A percentile compares a stretch with the other conserved stretches of the same genome.
Evolutionary conservation across 2,797 vertebrate species (phyloP).

Genomic region (Neopelma chrysocephalum): DNA sequence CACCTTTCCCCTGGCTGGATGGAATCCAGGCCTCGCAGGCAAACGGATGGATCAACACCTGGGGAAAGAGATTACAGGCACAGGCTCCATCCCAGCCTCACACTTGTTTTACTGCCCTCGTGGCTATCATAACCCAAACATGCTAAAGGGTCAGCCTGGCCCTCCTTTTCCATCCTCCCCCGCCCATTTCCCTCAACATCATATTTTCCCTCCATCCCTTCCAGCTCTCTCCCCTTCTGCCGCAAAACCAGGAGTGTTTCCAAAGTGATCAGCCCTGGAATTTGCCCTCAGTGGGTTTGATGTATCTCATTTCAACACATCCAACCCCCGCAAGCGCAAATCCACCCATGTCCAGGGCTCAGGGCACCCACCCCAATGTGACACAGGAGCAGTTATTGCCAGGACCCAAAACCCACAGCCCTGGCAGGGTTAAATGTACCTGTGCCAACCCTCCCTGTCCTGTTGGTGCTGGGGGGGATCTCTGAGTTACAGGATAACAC

Average conservation of each 20-base stretch:
- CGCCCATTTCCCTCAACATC: not conserved
- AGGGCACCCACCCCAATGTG: accelerated
- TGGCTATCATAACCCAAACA: not conserved
- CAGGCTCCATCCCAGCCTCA: not conserved
- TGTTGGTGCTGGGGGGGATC: accelerated
- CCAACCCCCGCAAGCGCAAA: not conserved
- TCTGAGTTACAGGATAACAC: accelerated
- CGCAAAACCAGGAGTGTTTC: not conserved
- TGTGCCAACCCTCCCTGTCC: not conserved
- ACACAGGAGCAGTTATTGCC: not conserved
- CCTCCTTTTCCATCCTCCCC: slow-evolving; percentile 1
- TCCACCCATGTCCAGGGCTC: accelerated
- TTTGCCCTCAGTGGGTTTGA: accelerated
- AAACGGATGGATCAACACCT: not conserved
- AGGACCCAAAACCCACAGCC: not conserved
- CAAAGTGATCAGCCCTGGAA: not conserved
- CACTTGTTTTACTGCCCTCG: not conserved
- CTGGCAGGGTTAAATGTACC: no score
- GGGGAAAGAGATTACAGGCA: not conserved
- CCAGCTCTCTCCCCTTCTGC: not conserved
- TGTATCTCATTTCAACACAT: accelerated
- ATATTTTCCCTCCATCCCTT: not conserved
- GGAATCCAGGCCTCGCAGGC: not conserved
- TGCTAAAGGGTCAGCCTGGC: not conserved
- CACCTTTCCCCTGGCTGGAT: not conserved